These are phyloP conservation scores for Temnothorax rugatulus DNA, from an alignment of 2,888 invertebrate genomes.

Conservation along the genomic window DNA sequence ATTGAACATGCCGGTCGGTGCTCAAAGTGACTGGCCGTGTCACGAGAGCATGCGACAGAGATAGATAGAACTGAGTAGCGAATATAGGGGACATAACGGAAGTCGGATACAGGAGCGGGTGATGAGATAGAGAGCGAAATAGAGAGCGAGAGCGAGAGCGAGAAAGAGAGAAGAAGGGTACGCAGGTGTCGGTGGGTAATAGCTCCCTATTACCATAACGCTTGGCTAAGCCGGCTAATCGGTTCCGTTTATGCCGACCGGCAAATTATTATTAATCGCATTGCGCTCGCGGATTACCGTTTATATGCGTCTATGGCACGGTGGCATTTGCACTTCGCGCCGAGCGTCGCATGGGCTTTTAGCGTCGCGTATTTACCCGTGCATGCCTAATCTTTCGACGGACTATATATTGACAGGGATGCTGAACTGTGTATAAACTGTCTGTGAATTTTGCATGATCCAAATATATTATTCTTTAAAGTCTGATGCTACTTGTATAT, in stretches of 20 bases:
- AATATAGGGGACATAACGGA: slow-evolving; percentile 26
- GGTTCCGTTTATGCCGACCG: slow-evolving; percentile 82
- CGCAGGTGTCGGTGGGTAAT: slow-evolving; percentile 74
- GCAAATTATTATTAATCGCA: slow-evolving; percentile 84
- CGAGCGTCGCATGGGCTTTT: slow-evolving; percentile 35
- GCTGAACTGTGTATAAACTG: neutral
- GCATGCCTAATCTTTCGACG: neutral
- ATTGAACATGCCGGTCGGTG: slow-evolving; percentile 36
- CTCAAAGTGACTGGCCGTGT: slow-evolving; percentile 59
- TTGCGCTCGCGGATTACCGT: slow-evolving; percentile 78
- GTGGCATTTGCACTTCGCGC: slow-evolving; percentile 70
- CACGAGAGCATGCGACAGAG: slow-evolving; percentile 44
- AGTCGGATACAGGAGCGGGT: slow-evolving; percentile 10
- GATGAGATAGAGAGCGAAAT: slow-evolving; percentile 42
- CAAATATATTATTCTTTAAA: neutral
- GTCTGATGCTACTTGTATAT: neutral
- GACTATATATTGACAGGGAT: neutral
- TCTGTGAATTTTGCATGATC: neutral
- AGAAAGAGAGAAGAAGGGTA: slow-evolving; percentile 19
- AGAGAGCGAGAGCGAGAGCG: slow-evolving; percentile 24
- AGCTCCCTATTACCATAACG: slow-evolving; percentile 82
- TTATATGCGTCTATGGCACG: slow-evolving; percentile 71
- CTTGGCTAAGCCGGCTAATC: slow-evolving; percentile 82
- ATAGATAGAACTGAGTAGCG: slow-evolving; percentile 34
- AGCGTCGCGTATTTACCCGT: slow-evolving; percentile 24